Conservation (phyloP, 1,140 invertebrate species). For the Diorhabda sublineata region DNA sequence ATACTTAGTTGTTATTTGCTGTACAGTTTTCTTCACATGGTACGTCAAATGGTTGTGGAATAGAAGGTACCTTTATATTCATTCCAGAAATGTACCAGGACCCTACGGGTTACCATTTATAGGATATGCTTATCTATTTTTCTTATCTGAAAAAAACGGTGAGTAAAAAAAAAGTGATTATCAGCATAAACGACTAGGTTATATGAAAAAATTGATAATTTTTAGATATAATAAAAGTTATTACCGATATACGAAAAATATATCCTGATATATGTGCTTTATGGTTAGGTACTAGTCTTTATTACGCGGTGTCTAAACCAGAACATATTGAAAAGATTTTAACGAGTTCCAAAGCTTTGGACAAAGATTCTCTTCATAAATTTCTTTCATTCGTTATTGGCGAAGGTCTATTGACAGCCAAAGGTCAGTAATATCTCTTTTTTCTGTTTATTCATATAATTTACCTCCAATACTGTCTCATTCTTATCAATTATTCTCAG, state of each 20-base stretch:
- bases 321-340: conserved; percentile 16
- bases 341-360: conserved; percentile 2
- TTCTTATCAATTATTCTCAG: background rate
- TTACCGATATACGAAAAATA: background rate
- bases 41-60: conserved; percentile 5
- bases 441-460: background rate
- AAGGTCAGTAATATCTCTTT: conserved; percentile 5
- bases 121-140: background rate
- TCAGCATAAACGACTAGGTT: background rate
- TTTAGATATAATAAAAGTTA: conserved; percentile 6
- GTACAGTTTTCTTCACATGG: background rate
- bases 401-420: background rate
- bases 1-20: background rate
- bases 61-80: conserved; percentile 11
- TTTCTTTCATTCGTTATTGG: background rate
- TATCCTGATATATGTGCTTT: background rate
- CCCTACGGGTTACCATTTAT: conserved; percentile 13
- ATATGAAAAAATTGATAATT: background rate
- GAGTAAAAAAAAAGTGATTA: background rate
- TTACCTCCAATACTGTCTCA: background rate
- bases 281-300: conserved; percentile 6
- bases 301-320: conserved; percentile 6
- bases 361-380: conserved; percentile 12
- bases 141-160: background rate
- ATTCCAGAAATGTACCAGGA: conserved; percentile 11